Conservation (phyloP, 1,140 invertebrate species). For the Drosophila tsacasi region DNA sequence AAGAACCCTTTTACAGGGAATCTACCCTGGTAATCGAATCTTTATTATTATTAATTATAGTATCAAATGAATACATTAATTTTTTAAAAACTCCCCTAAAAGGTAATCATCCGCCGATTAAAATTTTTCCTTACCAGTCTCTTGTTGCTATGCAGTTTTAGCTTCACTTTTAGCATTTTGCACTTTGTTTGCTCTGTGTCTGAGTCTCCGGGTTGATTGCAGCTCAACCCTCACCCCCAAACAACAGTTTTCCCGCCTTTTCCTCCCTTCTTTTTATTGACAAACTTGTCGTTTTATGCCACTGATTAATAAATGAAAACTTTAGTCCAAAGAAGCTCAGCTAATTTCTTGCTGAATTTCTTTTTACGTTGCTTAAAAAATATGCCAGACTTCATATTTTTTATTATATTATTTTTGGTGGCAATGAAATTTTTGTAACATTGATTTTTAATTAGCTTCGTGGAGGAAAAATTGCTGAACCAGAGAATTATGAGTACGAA, state of each 20-base stretch:
- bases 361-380: constrained; percentile 15
- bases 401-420: constrained; percentile 21
- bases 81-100: background rate
- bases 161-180: constrained; percentile 67
- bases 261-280: constrained; percentile 19
- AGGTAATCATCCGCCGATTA: constrained; percentile 1
- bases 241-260: background rate
- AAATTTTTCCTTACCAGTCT: background rate
- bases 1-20: too few relatives aligned
- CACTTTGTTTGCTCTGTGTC: constrained; percentile 72
- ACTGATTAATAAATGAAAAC: constrained; percentile 73
- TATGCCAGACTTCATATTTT: constrained; percentile 40
- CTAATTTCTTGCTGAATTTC: constrained; percentile 58
- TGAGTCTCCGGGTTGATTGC: constrained; percentile 77
- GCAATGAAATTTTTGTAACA: constrained; percentile 73
- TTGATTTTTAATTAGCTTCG: constrained; percentile 71
- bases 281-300: constrained; percentile 67
- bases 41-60: background rate
- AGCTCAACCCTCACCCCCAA: constrained; percentile 23
- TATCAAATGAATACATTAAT: background rate
- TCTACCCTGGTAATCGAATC: accelerated
- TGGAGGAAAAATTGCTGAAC: constrained; percentile 3
- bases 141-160: constrained; percentile 58
- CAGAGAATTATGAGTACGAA: background rate
- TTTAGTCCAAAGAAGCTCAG: constrained; percentile 34